Conservation (phyloP, 2,888 invertebrate genomes). For the Eilema griseolum region DNA sequence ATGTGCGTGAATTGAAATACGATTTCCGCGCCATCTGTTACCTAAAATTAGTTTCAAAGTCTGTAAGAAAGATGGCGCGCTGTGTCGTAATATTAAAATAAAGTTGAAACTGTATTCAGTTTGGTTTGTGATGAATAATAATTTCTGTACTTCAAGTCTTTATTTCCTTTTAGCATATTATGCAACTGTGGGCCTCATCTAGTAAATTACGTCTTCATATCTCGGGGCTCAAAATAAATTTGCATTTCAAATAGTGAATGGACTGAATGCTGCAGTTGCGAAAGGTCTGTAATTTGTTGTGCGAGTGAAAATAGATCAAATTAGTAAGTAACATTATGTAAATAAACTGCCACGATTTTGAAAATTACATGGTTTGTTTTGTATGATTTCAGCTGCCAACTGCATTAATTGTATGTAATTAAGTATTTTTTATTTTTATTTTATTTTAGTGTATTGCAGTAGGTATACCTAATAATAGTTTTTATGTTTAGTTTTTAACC, state of each 20-base stretch:
- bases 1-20: constrained; percentile 28
- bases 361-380: constrained; percentile 32
- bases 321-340: constrained; percentile 37
- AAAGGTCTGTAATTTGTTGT: constrained; percentile 54
- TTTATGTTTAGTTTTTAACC: no score
- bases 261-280: constrained; percentile 55
- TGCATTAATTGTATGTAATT: background rate
- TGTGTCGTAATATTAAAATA: constrained; percentile 24
- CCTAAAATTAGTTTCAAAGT: constrained; percentile 22
- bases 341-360: constrained; percentile 38
- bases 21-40: constrained; percentile 54
- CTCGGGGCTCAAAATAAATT: constrained; percentile 58
- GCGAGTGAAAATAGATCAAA: constrained; percentile 36
- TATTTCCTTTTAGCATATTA: constrained; percentile 56
- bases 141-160: constrained; percentile 54
- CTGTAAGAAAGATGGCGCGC: constrained; percentile 54
- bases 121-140: constrained; percentile 55
- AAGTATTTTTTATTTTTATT: background rate
- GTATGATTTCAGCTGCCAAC: background rate
- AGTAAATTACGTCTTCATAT: constrained; percentile 65
- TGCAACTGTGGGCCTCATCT: constrained; percentile 57
- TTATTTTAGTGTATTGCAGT: background rate
- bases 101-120: constrained; percentile 37
- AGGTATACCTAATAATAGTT: no score
- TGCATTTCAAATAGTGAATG: constrained; percentile 66